Evolutionary conservation across 2,888 invertebrate genomes (phyloP).

Genomic region (Lasioglossum malachurum): DNA sequence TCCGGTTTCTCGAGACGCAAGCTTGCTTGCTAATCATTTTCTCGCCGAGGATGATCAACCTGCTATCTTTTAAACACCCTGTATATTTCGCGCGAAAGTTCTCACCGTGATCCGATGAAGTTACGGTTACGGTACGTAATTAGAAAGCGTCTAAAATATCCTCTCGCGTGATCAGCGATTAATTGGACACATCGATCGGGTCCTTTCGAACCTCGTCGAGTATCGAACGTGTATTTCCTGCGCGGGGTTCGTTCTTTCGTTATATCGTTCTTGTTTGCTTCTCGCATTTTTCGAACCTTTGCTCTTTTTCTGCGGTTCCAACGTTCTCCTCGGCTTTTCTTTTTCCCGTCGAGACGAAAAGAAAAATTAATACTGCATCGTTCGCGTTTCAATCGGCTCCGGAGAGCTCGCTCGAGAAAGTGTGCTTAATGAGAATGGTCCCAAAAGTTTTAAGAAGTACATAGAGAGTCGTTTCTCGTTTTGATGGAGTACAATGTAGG

Average conservation of each 20-base stretch:
- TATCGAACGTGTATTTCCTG: background rate
- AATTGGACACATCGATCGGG: slow-evolving; percentile 14
- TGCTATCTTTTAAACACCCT: slow-evolving; percentile 1
- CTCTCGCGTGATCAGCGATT: background rate
- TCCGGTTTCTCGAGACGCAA: background rate
- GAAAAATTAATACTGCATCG: slow-evolving; percentile 75
- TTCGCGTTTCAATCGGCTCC: slow-evolving; percentile 63
- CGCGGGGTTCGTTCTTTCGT: background rate
- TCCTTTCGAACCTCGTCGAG: slow-evolving; percentile 31
- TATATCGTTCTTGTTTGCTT: slow-evolving; percentile 1
- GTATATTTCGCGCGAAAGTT: slow-evolving; percentile 15
- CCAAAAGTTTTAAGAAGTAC: slow-evolving; percentile 81
- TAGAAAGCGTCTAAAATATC: background rate
- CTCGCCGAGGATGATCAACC: background rate
- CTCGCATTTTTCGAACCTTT: background rate
- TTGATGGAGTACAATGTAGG: slow-evolving; percentile 43
- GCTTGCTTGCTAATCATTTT: background rate
- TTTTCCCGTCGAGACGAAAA: slow-evolving; percentile 63
- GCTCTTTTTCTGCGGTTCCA: background rate
- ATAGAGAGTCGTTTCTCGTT: slow-evolving; percentile 50
- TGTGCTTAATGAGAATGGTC: slow-evolving; percentile 81
- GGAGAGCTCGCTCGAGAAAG: slow-evolving; percentile 67
- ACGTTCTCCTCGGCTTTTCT: background rate
- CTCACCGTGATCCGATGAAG: background rate
- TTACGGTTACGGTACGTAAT: slow-evolving; percentile 13